These are phyloP conservation scores for Lithophane ornitopus DNA, from an alignment of 2,888 invertebrate species.

Conservation along the genomic window DNA sequence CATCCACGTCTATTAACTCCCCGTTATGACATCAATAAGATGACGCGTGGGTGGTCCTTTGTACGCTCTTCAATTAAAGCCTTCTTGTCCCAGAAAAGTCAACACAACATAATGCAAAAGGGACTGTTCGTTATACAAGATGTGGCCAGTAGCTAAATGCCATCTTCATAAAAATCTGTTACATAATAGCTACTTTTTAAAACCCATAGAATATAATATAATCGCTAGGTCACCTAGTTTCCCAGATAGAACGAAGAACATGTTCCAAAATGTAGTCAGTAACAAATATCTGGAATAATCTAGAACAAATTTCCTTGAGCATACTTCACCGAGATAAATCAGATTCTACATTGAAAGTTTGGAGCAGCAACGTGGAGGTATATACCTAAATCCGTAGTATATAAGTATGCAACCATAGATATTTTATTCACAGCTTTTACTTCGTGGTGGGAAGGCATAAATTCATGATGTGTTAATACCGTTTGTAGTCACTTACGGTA, in stretches of 20 bases:
- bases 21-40: conserved; percentile 52
- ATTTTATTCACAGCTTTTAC: conserved; percentile 59
- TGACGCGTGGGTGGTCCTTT: conserved; percentile 39
- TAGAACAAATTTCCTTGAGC: conserved; percentile 45
- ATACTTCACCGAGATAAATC: conserved; percentile 58
- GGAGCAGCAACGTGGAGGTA: conserved; percentile 13
- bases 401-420: conserved; percentile 28
- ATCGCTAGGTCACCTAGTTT: conserved; percentile 33
- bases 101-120: neutral
- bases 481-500: conserved; percentile 36
- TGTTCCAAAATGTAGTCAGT: conserved; percentile 31
- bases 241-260: conserved; percentile 6
- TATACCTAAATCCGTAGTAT: neutral
- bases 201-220: conserved; percentile 13
- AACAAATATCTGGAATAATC: conserved; percentile 51
- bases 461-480: conserved; percentile 57
- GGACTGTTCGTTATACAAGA: neutral
- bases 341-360: conserved; percentile 48
- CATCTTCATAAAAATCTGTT: neutral
- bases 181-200: conserved; percentile 10
- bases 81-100: neutral
- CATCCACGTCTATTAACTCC: conserved; percentile 50
- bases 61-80: conserved; percentile 45
- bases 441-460: conserved; percentile 38
- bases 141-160: neutral